Conservation (phyloP, 2,797 vertebrate genomes). For the Onychomys leucogaster region DNA sequence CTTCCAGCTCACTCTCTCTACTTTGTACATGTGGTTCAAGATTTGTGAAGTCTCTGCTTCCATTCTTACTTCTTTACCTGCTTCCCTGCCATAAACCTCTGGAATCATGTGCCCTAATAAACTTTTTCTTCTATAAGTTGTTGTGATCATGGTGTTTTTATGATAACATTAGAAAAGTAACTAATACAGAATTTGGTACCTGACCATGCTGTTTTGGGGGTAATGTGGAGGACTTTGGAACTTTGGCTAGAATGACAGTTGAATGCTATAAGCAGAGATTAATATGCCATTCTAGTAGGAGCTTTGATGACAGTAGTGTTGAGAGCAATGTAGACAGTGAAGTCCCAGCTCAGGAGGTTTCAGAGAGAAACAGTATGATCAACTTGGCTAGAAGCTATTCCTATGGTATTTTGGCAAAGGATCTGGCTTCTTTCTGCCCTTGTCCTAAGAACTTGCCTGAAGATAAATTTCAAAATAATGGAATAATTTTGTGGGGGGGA, state of each 20-base stretch:
- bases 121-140: neutral
- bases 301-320: neutral
- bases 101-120: neutral
- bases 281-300: neutral
- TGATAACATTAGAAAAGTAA: neutral
- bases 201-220: neutral
- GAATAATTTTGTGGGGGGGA: neutral
- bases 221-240: neutral
- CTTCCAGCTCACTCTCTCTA: neutral
- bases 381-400: neutral
- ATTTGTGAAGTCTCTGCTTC: neutral
- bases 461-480: neutral
- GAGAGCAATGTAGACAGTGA: neutral
- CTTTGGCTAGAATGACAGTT: neutral
- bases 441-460: neutral
- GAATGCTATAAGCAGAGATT: neutral
- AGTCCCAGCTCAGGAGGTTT: neutral
- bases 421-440: neutral
- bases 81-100: neutral
- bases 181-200: neutral
- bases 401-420: neutral
- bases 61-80: neutral
- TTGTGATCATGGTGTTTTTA: neutral
- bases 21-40: neutral
- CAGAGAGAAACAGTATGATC: neutral